Percentiles rank a stretch among this genome's conserved stretches.
phyloP scores from a whole-genome alignment of 2,888 invertebrate genomes.

The Scaptomyza caliginosa region DNA sequence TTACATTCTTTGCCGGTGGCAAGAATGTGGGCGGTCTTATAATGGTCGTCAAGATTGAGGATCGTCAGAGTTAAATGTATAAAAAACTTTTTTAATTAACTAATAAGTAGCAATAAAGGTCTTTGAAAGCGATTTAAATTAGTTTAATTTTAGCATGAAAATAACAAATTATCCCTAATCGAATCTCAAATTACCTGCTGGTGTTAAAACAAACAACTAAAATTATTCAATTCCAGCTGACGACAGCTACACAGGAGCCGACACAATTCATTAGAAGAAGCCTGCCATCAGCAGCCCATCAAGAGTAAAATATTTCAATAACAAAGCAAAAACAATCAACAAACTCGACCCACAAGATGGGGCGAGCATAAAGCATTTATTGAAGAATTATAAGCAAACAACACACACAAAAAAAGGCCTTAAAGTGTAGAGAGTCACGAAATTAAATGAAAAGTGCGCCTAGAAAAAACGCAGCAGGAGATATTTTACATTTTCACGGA shows the following conservation, averaged over 20 bases:
- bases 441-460: constrained; percentile 44
- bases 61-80: constrained; percentile 39
- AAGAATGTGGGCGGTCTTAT: constrained; percentile 68
- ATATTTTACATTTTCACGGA: constrained; percentile 75
- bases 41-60: constrained; percentile 65
- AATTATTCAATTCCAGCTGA: constrained; percentile 46
- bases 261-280: constrained; percentile 56
- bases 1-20: constrained; percentile 66
- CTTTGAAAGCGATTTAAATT: constrained; percentile 52
- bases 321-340: not conserved
- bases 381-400: constrained; percentile 62
- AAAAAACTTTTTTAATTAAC: not conserved
- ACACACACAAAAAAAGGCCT: constrained; percentile 17
- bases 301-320: constrained; percentile 11
- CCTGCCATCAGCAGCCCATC: constrained; percentile 57
- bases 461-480: constrained; percentile 75
- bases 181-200: constrained; percentile 13
- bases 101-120: constrained; percentile 36
- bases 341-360: constrained; percentile 20
- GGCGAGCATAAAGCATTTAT: constrained; percentile 65
- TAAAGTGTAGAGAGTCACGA: constrained; percentile 25
- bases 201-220: constrained; percentile 37
- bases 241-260: constrained; percentile 39
- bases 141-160: not conserved
- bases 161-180: not conserved